Evolutionary conservation across 2,888 invertebrate genomes (phyloP), one percentile per base, ranked within the genome.

Genomic region (Hetaerina titia): DNA sequence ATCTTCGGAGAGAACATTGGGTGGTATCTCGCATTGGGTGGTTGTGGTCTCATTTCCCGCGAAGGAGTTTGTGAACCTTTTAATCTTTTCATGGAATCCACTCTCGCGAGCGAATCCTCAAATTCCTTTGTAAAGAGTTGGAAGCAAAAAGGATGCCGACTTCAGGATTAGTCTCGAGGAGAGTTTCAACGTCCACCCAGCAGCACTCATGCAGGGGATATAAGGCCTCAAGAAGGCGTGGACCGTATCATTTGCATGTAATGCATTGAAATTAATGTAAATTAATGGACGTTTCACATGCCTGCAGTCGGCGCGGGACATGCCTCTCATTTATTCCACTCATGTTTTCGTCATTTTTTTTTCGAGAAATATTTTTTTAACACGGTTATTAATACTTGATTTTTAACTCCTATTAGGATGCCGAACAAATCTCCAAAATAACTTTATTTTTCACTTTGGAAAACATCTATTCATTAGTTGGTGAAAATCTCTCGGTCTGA

Each of bases 161-260:
- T 11, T 19, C 81, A 31, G 81, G 81, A 81, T 81, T 81, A 81
- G 81, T 15, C 81, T 81, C 81, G 45, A 92, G 15, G 92, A 63
- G 31, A 89, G 89, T 22, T 13, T 17, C 9, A 89, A 58, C n/a
- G 19, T 69, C 7, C 22, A n/a, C 57, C 89, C 57, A 57, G 22
- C 57, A 58, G 15, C 92, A 56, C n/a, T 31, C 64, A 64, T 69
- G 92, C 13, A 69, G 22, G 22, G 56, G 64, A 74, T 31, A 45
- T 92, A 25, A 92, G 69, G 22, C 31, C 56, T 92, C n/a, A 74
- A 69, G 56, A 69, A 69, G 92, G 69, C 92, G 64, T 60, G 45
- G 92, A 92, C 92, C 92, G 92, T 92, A 92, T 92, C 92, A 92
- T 92, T 92, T 92, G 92, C 92, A 92, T 92, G 92, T 92, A 92